phyloP scores from a whole-genome alignment of 2,888 invertebrate genomes.

The Cephus runcator region DNA sequence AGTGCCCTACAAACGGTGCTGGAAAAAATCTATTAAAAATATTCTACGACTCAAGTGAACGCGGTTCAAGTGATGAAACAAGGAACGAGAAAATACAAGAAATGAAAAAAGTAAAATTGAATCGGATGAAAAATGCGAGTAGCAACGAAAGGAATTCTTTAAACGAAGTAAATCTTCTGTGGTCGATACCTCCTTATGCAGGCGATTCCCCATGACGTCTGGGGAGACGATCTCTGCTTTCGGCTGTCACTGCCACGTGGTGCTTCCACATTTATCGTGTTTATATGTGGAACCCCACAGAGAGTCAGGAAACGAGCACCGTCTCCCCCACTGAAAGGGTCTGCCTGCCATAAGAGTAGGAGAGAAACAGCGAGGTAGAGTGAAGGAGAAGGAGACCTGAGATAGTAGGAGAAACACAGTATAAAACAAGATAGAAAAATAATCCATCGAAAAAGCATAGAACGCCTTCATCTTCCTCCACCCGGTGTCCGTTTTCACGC shows the following conservation, averaged over 20 bases:
- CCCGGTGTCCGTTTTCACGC: background rate
- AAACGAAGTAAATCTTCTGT: background rate
- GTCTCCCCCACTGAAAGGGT: background rate
- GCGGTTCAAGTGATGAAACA: background rate
- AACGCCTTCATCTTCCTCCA: background rate
- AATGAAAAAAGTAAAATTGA: background rate
- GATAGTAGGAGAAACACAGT: background rate
- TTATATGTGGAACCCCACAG: slow-evolving; percentile 22
- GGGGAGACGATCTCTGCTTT: slow-evolving; percentile 7
- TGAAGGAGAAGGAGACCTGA: background rate
- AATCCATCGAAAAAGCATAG: background rate
- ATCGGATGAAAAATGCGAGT: background rate
- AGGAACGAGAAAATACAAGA: background rate
- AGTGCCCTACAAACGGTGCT: background rate
- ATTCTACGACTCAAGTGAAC: background rate
- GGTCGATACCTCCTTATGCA: slow-evolving; percentile 33
- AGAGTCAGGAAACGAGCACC: slow-evolving; percentile 6
- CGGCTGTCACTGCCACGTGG: slow-evolving; percentile 20
- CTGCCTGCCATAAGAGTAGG: background rate
- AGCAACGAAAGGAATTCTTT: background rate
- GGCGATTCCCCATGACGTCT: slow-evolving; percentile 49
- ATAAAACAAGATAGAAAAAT: background rate
- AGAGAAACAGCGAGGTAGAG: background rate
- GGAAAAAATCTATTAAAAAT: background rate
- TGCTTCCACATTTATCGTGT: slow-evolving; percentile 28